These are phyloP conservation scores for Lagorchestes hirsutus DNA, from an alignment of 2,797 vertebrate species.

Conservation along the genomic window DNA sequence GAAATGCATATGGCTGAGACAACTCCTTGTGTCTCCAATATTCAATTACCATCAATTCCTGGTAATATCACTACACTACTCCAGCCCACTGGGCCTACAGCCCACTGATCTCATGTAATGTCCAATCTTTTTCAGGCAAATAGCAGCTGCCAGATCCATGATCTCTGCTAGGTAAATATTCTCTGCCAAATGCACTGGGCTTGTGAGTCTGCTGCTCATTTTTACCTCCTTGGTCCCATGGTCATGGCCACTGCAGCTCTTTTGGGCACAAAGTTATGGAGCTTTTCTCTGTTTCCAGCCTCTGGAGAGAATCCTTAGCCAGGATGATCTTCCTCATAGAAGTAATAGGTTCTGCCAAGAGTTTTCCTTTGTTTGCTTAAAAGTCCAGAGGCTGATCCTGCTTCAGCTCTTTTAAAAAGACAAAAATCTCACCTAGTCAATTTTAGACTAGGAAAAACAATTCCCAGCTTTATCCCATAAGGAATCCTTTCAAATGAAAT, in stretches of 20 bases:
- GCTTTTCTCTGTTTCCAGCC: neutral
- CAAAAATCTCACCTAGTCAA: neutral
- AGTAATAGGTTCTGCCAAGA: neutral
- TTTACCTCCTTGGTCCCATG: neutral
- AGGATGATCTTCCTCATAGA: neutral
- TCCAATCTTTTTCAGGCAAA: neutral
- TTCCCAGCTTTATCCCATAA: neutral
- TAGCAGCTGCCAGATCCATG: neutral
- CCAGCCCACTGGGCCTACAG: neutral
- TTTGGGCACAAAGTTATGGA: neutral
- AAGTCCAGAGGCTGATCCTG: neutral
- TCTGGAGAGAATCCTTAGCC: neutral
- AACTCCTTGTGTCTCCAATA: neutral
- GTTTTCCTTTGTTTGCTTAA: neutral
- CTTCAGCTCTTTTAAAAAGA: slow-evolving; percentile 1
- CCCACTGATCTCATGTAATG: neutral
- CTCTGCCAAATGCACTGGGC: neutral
- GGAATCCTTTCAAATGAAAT: neutral
- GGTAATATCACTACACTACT: neutral
- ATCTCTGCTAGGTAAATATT: neutral
- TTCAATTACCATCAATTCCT: neutral
- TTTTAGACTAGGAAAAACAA: neutral
- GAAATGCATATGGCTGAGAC: neutral
- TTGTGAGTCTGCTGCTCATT: neutral
- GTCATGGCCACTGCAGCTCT: neutral